A percentile compares a stretch with the other conserved stretches of the same genome.
phyloP scores from a whole-genome alignment of 2,113 vertebrate genomes.

The Menidia beryllina region DNA sequence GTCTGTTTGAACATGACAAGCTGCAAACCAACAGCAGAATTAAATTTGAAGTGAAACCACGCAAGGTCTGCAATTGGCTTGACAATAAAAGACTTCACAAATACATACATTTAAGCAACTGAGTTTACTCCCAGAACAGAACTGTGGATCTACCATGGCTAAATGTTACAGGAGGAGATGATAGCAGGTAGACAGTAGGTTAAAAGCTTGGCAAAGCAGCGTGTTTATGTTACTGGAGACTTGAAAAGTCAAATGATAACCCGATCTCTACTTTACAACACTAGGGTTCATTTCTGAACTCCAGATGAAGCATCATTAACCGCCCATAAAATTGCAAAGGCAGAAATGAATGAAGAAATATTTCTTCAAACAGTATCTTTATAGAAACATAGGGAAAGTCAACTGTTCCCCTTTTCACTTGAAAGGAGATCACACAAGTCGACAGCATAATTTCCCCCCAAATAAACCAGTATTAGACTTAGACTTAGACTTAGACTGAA shows the following conservation, averaged over 20 bases:
- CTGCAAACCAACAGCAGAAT: not conserved
- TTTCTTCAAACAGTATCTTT: too few relatives aligned
- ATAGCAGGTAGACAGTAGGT: conserved; percentile 39
- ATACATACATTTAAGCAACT: conserved; percentile 12
- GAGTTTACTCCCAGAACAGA: conserved; percentile 38
- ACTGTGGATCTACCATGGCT: conserved; percentile 48
- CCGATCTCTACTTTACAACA: conserved; percentile 31
- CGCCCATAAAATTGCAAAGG: not conserved
- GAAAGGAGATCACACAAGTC: too few relatives aligned
- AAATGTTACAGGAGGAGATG: conserved; percentile 1
- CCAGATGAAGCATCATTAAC: too few relatives aligned
- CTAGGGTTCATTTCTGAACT: conserved; percentile 34
- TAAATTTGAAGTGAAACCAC: not conserved
- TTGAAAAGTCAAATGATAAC: conserved; percentile 20
- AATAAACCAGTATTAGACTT: not conserved
- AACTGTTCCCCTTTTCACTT: too few relatives aligned
- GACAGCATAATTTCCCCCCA: not conserved
- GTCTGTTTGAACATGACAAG: not conserved
- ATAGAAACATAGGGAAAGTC: too few relatives aligned
- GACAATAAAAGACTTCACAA: too few relatives aligned
- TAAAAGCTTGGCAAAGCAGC: conserved; percentile 57
- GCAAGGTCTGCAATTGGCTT: not conserved
- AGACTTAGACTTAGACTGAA: too few relatives aligned
- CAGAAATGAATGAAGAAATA: not conserved
- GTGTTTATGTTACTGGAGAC: conserved; percentile 69